Evolutionary conservation across 2,888 invertebrate species (phyloP).

Genomic region (Diplolepis rosae): DNA sequence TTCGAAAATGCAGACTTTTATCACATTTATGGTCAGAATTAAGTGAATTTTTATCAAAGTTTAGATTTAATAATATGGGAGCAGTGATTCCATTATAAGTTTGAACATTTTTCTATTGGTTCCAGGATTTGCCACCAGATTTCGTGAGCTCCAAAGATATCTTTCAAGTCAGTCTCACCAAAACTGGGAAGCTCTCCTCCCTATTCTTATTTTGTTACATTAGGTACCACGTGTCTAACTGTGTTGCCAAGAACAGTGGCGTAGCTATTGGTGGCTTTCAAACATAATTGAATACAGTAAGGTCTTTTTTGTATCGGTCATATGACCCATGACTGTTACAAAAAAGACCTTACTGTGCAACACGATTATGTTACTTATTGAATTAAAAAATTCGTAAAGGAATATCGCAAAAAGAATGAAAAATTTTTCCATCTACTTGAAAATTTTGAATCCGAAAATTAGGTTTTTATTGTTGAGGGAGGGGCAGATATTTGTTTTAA

Average conservation of each 20-base stretch:
- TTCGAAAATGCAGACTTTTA: no score
- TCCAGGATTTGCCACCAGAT: constrained; percentile 16
- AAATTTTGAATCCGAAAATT: no score
- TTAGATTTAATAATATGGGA: neutral
- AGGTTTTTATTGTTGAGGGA: no score
- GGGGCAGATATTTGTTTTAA: no score
- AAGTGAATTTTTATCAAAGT: neutral
- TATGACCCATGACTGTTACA: no score
- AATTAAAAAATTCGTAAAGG: no score
- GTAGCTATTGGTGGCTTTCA: constrained; percentile 10
- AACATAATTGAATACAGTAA: neutral
- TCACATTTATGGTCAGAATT: neutral
- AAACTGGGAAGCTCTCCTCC: neutral
- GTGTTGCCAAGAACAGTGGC: constrained; percentile 9
- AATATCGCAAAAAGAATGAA: no score
- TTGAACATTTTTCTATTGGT: neutral
- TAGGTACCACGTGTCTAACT: constrained; percentile 11
- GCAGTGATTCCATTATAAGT: neutral
- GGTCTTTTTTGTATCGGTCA: neutral
- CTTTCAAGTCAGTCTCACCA: neutral
- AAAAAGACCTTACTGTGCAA: no score
- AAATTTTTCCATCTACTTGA: no score
- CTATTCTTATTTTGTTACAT: constrained; percentile 1
- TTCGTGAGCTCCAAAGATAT: constrained; percentile 1
- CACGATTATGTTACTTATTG: no score